These are phyloP conservation scores for Drosophila ambigua DNA, from an alignment of 1,140 invertebrate species.

Conservation along the genomic window DNA sequence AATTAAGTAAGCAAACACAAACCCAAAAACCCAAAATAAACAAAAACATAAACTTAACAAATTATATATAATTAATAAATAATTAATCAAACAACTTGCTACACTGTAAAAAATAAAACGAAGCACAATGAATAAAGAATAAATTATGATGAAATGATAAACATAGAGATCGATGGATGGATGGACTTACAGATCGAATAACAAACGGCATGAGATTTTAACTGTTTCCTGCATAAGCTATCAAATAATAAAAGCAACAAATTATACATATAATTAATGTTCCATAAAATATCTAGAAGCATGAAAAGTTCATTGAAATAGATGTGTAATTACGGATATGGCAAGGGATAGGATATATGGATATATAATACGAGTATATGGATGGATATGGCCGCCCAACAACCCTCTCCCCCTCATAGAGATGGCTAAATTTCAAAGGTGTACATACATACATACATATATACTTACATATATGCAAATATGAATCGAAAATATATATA, in stretches of 20 bases:
- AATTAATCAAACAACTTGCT: conserved; percentile 71
- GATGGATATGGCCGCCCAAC: conserved; percentile 6
- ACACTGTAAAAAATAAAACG: conserved; percentile 66
- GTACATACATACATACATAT: conserved; percentile 27
- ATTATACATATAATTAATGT: conserved; percentile 24
- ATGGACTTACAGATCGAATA: conserved; percentile 64
- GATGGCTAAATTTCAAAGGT: conserved; percentile 32
- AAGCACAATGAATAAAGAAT: conserved; percentile 36
- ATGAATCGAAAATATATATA: conserved; percentile 22
- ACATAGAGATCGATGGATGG: conserved; percentile 56
- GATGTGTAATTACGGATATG: conserved; percentile 45
- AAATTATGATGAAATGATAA: conserved; percentile 35
- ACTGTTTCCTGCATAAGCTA: conserved; percentile 69
- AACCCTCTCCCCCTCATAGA: conserved; percentile 12
- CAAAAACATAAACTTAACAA: conserved; percentile 19
- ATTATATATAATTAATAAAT: conserved; percentile 41
- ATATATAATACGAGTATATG: too few relatives aligned
- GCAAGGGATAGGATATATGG: conserved; percentile 8
- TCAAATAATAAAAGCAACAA: conserved; percentile 38
- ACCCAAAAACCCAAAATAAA: conserved; percentile 24
- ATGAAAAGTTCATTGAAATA: conserved; percentile 38
- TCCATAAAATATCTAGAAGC: conserved; percentile 40
- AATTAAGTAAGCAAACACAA: conserved; percentile 60
- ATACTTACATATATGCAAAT: too few relatives aligned
- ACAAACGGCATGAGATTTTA: conserved; percentile 73